phyloP scores from a whole-genome alignment of 2,888 invertebrate genomes.

The Timema cristinae region DNA sequence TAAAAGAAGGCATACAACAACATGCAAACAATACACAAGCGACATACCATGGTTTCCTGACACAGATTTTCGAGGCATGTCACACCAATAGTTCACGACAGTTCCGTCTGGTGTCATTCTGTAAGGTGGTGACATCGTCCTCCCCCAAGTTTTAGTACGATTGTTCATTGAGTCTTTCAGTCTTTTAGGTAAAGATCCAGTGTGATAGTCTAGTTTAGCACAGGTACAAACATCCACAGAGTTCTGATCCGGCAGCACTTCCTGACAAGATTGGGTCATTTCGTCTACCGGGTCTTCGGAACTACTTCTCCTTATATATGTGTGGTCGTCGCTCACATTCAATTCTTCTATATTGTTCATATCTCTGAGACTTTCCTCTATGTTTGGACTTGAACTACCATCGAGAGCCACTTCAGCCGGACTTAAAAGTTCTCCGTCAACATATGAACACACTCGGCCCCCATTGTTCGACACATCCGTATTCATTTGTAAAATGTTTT shows the following conservation, averaged over 20 bases:
- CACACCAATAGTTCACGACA: constrained; percentile 83
- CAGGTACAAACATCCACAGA: constrained; percentile 2
- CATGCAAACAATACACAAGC: too few species aligned
- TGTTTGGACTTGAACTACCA: background rate
- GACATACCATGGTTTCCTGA: constrained; percentile 23
- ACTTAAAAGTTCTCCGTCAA: background rate
- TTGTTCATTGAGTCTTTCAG: constrained; percentile 26
- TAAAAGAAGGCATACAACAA: too few species aligned
- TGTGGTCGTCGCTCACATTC: constrained; percentile 13
- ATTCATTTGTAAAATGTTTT: constrained; percentile 7
- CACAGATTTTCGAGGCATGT: constrained; percentile 53
- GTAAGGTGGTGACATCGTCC: constrained; percentile 56
- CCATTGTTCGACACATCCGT: background rate
- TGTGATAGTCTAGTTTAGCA: background rate
- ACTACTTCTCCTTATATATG: background rate
- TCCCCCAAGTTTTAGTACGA: constrained; percentile 21
- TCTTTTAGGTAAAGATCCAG: constrained; percentile 22
- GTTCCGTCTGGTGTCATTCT: constrained; percentile 79
- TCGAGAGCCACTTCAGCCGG: constrained; percentile 5
- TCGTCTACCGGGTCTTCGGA: constrained; percentile 8
- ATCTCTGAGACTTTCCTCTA: background rate
- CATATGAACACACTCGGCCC: background rate
- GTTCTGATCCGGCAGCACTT: constrained; percentile 21
- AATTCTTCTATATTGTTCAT: background rate
- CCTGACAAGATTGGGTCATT: constrained; percentile 23